These are phyloP conservation scores for Agriotes lineatus DNA, from an alignment of 2,888 invertebrate species.

Conservation along the genomic window DNA sequence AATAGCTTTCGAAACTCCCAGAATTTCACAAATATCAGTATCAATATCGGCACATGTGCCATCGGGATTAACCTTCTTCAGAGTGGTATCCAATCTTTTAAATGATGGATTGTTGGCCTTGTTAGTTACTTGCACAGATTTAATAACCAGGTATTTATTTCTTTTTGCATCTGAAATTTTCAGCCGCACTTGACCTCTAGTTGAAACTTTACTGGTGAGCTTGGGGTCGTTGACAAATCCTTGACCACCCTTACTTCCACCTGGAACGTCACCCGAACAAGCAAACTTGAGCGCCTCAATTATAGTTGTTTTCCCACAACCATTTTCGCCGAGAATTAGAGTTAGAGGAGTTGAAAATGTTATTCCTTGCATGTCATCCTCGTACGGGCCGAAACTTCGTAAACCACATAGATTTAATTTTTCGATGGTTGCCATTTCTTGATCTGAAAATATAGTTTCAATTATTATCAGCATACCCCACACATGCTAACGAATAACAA, in stretches of 20 bases:
- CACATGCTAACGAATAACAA: no score
- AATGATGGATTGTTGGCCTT: slow-evolving; percentile 57
- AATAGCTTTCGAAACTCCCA: slow-evolving; percentile 94
- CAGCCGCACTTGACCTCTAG: slow-evolving; percentile 59
- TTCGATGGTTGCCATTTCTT: slow-evolving; percentile 83
- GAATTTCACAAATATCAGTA: slow-evolving; percentile 74
- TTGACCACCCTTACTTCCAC: slow-evolving; percentile 79
- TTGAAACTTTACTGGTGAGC: slow-evolving; percentile 68
- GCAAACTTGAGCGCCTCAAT: slow-evolving; percentile 95
- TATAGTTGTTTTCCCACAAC: slow-evolving; percentile 96
- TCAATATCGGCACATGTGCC: slow-evolving; percentile 78
- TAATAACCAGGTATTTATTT: slow-evolving; percentile 64
- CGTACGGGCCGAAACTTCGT: slow-evolving; percentile 89
- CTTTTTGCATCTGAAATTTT: slow-evolving; percentile 64
- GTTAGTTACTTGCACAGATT: slow-evolving; percentile 67
- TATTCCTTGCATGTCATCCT: slow-evolving; percentile 78
- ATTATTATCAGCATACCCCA: background rate
- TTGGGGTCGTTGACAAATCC: slow-evolving; percentile 96
- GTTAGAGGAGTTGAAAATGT: slow-evolving; percentile 87
- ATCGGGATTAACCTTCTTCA: slow-evolving; percentile 63
- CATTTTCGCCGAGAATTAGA: slow-evolving; percentile 95
- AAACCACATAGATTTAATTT: slow-evolving; percentile 87
- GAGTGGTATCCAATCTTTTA: slow-evolving; percentile 65
- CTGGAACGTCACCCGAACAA: slow-evolving; percentile 91
- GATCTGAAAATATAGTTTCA: background rate